Evolutionary conservation across 2,888 invertebrate species (phyloP).

Genomic region (Lithosia quadra): DNA sequence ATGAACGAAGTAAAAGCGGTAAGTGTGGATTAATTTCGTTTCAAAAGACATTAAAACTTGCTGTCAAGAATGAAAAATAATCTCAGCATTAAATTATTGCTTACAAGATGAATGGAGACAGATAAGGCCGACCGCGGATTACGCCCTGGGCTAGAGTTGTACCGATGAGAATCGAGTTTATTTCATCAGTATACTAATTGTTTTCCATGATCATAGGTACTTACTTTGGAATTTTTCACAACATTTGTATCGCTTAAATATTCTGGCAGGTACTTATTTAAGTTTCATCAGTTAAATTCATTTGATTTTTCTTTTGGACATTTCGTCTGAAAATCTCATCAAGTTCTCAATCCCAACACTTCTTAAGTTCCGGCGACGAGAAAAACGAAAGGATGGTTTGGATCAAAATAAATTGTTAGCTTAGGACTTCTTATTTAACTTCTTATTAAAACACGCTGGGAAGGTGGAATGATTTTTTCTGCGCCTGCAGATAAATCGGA

Average conservation of each 20-base stretch:
- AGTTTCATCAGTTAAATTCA: constrained; percentile 19
- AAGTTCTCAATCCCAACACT: constrained; percentile 44
- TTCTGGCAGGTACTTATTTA: constrained; percentile 5
- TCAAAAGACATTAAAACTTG: constrained; percentile 84
- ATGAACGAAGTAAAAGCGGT: constrained; percentile 65
- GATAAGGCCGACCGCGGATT: constrained; percentile 72
- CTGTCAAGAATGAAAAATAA: constrained; percentile 83
- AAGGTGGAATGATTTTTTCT: constrained; percentile 45
- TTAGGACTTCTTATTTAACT: constrained; percentile 57
- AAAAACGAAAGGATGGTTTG: constrained; percentile 42
- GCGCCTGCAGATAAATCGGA: constrained; percentile 46
- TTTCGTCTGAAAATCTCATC: constrained; percentile 44
- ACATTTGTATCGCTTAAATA: neutral
- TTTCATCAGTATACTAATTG: constrained; percentile 10
- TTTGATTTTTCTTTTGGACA: constrained; percentile 37
- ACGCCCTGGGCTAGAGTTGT: constrained; percentile 48
- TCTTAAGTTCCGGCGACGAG: constrained; percentile 42
- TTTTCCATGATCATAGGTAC: constrained; percentile 3
- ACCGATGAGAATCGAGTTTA: constrained; percentile 16
- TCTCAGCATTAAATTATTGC: constrained; percentile 81
- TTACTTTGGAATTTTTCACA: neutral
- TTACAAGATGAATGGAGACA: constrained; percentile 77
- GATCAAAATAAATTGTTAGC: constrained; percentile 57
- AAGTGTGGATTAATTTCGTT: constrained; percentile 77
- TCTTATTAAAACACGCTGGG: constrained; percentile 52